These are phyloP conservation scores for Ornithorhynchus anatinus DNA, from an alignment of 2,113 vertebrate genomes.

Conservation along the genomic window DNA sequence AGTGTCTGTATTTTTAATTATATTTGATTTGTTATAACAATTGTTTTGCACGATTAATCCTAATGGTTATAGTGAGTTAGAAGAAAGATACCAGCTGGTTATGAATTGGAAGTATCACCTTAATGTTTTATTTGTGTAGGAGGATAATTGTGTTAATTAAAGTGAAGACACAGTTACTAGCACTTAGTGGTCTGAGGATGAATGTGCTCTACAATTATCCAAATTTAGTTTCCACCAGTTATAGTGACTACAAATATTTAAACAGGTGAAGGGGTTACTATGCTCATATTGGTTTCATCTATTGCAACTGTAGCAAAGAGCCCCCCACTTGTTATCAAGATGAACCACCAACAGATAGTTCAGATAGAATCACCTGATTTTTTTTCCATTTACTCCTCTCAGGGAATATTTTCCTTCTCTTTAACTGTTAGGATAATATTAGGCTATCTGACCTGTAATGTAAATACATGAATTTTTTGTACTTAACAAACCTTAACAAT, in stretches of 20 bases:
- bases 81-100: constrained; percentile 15
- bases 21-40: not conserved
- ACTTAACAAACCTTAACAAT: constrained; percentile 42
- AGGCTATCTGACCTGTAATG: not conserved
- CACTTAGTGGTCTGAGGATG: not conserved
- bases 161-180: not conserved
- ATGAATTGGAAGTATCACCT: constrained; percentile 7
- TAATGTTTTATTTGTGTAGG: not conserved
- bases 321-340: constrained; percentile 10
- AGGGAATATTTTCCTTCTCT: not conserved
- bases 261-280: not conserved
- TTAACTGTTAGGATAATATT: not conserved
- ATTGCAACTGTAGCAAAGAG: not conserved
- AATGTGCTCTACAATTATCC: constrained; percentile 1
- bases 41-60: not conserved
- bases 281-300: not conserved
- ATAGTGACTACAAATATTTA: not conserved
- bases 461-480: constrained; percentile 17
- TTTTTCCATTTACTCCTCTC: not conserved
- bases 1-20: too few relatives aligned
- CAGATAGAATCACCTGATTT: constrained; percentile 1
- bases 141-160: constrained; percentile 44
- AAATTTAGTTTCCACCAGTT: constrained; percentile 11
- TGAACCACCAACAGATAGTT: not conserved
- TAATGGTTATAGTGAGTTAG: constrained; percentile 7